These are phyloP conservation scores for Aricia agestis DNA, from an alignment of 1,140 invertebrate species.

Conservation along the genomic window DNA sequence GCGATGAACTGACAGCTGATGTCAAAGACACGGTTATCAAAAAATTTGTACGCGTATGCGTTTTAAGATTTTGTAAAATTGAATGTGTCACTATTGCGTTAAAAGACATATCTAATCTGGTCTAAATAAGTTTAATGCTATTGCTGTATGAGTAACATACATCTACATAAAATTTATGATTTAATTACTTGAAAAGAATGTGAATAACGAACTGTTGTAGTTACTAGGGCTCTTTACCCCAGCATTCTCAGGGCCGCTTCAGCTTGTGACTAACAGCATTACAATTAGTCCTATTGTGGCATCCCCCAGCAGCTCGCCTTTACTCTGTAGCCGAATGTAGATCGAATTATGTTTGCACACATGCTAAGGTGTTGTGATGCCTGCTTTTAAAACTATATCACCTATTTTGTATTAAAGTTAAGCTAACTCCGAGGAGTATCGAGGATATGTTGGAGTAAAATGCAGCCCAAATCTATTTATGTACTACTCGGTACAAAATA, in stretches of 20 bases:
- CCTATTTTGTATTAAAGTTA: not conserved
- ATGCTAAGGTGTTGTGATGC: conserved; percentile 34
- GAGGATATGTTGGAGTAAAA: no score
- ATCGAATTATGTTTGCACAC: conserved; percentile 62
- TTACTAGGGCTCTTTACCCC: no score
- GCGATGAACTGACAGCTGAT: conserved; percentile 18
- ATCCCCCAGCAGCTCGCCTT: conserved; percentile 32
- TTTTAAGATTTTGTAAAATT: not conserved
- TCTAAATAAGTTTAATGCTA: no score
- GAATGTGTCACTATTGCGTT: not conserved
- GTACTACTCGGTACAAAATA: no score
- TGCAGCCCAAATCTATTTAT: no score
- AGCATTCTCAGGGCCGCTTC: conserved; percentile 20
- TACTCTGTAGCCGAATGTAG: conserved; percentile 42
- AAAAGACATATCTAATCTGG: not conserved
- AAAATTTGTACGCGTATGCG: no score
- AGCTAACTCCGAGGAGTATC: no score
- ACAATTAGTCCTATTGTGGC: conserved; percentile 58
- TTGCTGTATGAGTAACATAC: no score
- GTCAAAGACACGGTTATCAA: not conserved
- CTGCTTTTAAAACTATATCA: conserved; percentile 1
- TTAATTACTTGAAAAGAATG: not conserved
- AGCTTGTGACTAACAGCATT: conserved; percentile 21
- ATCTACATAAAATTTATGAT: no score
- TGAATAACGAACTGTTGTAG: not conserved